Base-by-base conservation (phyloP, 2,113 vertebrate species). In the Prochilodus magdalenae region DNA sequence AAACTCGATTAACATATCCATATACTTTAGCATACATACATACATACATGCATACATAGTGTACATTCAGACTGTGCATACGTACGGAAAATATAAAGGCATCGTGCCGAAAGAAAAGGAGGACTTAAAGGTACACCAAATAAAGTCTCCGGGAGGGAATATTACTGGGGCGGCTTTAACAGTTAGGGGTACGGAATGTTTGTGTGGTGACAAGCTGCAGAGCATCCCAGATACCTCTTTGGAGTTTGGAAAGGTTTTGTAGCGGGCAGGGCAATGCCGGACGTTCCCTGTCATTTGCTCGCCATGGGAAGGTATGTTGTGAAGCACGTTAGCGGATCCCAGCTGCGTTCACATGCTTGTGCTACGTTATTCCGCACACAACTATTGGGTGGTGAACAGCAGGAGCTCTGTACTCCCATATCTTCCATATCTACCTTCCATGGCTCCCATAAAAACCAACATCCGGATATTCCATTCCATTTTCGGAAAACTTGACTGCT, bases 11-110 rank as follows among this genome's bases (percentile, higher is more conserved):
- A 65, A 86, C 51, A 75, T 79, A 82, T 79, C 63, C 79, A 74
- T 86, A 85, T 73, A 76, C 30, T 84, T 84, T 53, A 81, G 74
- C 75, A 33, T 77, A 62, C 81, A 63, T 77, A 84, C 85, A 75
- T 86, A 74, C 85, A 77, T 72, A 82, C 85, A 78, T 86, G 75
- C 85, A 77, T 72, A 84, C 79, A 67, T 71, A 77, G 79, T 79
- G 22, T 79, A 82, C 80, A 82, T 79, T 85, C 80, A 71, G 51
- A 85, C 71, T 79, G 47, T 73, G 79, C 71, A 75, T 77, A 79
- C 79, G 62, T 79, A 69, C 77, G 47, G 63, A 78, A 85, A 85
- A 82, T 84, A 76, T 47, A 76, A 81, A 85, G 44, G 59, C 53
- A 77, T 72, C 40, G 62, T 24, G 55, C 74, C 72, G 72, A 77